phyloP scores from a whole-genome alignment of 2,888 invertebrate genomes.

The Ethmia dodecea region DNA sequence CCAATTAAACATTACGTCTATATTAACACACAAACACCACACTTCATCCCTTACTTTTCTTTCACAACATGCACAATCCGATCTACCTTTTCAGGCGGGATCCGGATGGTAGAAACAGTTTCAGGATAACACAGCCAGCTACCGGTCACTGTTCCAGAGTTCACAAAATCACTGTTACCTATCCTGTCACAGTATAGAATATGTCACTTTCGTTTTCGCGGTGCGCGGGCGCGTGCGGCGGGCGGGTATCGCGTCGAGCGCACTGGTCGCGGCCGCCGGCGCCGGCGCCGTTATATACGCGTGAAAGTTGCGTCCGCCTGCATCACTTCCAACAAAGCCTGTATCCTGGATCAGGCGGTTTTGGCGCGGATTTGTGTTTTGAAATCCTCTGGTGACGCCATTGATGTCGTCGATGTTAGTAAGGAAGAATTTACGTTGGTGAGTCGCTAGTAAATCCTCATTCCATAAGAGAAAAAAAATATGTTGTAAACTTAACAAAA shows the following conservation, averaged over 20 bases:
- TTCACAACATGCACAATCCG: slow-evolving; percentile 34
- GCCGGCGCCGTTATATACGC: slow-evolving; percentile 62
- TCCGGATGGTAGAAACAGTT: slow-evolving; percentile 57
- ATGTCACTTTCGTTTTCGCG: slow-evolving; percentile 69
- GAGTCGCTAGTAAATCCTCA: too few relatives aligned
- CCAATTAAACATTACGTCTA: too few relatives aligned
- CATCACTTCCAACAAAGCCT: slow-evolving; percentile 34
- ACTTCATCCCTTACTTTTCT: slow-evolving; percentile 6
- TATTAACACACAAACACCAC: slow-evolving; percentile 7
- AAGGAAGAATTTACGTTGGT: slow-evolving; percentile 2
- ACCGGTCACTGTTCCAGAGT: slow-evolving; percentile 70
- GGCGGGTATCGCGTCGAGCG: slow-evolving; percentile 37
- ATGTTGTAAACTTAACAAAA: too few relatives aligned
- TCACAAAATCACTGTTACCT: slow-evolving; percentile 54
- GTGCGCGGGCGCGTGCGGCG: slow-evolving; percentile 27
- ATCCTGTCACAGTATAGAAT: slow-evolving; percentile 49
- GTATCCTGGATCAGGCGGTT: slow-evolving; percentile 61
- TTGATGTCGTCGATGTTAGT: slow-evolving; percentile 33
- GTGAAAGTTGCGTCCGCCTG: slow-evolving; percentile 63
- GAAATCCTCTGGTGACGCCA: slow-evolving; percentile 62
- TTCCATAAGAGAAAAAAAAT: too few relatives aligned
- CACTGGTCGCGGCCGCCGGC: slow-evolving; percentile 67
- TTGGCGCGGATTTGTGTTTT: slow-evolving; percentile 50
- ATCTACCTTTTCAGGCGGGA: slow-evolving; percentile 63
- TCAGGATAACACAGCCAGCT: slow-evolving; percentile 69